Conservation (phyloP, 2,888 invertebrate genomes). For the Cosmorhoe ocellata region DNA sequence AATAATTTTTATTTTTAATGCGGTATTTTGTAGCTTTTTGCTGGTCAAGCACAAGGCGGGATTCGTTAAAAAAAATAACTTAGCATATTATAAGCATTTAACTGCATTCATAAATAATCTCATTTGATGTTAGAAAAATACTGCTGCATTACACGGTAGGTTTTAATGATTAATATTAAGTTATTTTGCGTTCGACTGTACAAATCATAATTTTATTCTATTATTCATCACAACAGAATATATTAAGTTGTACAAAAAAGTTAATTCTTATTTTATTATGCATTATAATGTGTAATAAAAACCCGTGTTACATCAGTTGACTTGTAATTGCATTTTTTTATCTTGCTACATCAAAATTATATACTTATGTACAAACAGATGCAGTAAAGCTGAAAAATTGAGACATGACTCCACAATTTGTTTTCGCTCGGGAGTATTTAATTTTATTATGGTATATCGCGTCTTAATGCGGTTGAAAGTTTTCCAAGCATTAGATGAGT, state of each 20-base stretch:
- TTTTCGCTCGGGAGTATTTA: background rate
- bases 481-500: no score
- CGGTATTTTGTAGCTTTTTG: no score
- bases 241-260: conserved; percentile 51
- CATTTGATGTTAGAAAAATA: background rate
- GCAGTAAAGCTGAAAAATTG: conserved; percentile 32
- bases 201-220: conserved; percentile 53
- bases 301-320: conserved; percentile 56
- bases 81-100: no score
- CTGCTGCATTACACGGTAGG: no score
- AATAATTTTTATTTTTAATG: no score
- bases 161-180: conserved; percentile 5
- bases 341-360: conserved; percentile 58
- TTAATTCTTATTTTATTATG: conserved; percentile 60
- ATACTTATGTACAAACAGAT: conserved; percentile 63
- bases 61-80: no score
- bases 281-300: conserved; percentile 41
- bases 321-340: conserved; percentile 60
- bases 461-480: no score
- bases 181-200: conserved; percentile 41
- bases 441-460: no score
- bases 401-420: conserved; percentile 13
- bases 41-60: no score
- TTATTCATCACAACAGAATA: conserved; percentile 48
- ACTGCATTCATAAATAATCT: no score